Base-by-base conservation (phyloP, 2,797 vertebrate species). In the Danio jaintianensis region DNA sequence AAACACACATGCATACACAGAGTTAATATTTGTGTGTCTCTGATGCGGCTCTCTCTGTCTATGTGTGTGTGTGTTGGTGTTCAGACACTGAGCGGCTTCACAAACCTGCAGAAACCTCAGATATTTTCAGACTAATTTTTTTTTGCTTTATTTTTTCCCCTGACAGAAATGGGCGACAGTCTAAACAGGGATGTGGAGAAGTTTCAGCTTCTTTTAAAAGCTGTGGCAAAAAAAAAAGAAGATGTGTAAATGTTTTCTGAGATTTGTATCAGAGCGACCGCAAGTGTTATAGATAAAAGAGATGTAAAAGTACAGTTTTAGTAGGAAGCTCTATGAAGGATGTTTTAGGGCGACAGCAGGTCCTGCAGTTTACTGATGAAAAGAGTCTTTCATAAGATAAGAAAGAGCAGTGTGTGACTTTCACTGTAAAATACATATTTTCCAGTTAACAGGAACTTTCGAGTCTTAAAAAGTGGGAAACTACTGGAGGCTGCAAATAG, bases 351-450 rank as follows among this genome's bases (percentile, higher is more conserved):
- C 29, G 40, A 45, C 1, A 4, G 12, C 9, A 40, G 43, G n/a
- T 52, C n/a, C n/a, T 53, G 8, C 36, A 63, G 6, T 40, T 7
- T 7, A 66, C 29, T 29, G n/a, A 86, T 92, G 90, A 93, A 93
- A 93, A 93, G 90, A 73, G 82, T 84, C 89, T 92, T 94, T 93
- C 90, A 94, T 78, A 61, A 80, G 83, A 69, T 22, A 67, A 82
- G 78, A 85, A 85, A 92, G 86, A 91, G 88, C 90, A 92, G 91
- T 87, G 69, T 81, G 86, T 82, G 22, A 50, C 66, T 52, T 40
- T 61, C 15, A 7, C 15, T 50, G 22, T 68, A 16, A 36, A 50
- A 67, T 16, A 4, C 9, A 18, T 38, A 18, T 52, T 69, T 68
- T 69, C 16, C 16, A 69, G 15, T 38, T 53, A 38, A 53, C 10